Conservation (phyloP, 2,888 invertebrate genomes). For the Campaea margaritaria region DNA sequence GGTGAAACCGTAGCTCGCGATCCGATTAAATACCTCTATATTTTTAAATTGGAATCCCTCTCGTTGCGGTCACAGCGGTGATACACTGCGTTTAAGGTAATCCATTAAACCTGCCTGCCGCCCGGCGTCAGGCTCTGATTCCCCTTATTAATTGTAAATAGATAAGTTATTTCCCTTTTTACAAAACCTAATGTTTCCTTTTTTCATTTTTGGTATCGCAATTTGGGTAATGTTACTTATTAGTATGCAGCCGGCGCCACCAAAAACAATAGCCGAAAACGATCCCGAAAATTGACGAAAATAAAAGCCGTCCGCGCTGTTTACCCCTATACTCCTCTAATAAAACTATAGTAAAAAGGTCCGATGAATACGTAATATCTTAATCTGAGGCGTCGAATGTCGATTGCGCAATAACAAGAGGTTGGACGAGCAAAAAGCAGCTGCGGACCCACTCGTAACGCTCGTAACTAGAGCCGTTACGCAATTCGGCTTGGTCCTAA, state of each 20-base stretch:
- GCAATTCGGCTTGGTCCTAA: slow-evolving; percentile 82
- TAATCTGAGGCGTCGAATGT: slow-evolving; percentile 78
- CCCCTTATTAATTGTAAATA: slow-evolving; percentile 33
- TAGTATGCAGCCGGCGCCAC: slow-evolving; percentile 17
- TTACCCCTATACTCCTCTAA: slow-evolving; percentile 48
- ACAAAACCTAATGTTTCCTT: slow-evolving; percentile 5
- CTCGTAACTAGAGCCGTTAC: slow-evolving; percentile 82
- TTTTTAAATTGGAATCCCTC: slow-evolving; percentile 53
- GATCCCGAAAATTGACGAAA: slow-evolving; percentile 34
- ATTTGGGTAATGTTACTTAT: slow-evolving; percentile 8
- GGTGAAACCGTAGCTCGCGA: slow-evolving; percentile 42
- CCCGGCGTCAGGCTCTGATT: slow-evolving; percentile 43
- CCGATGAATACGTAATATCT: slow-evolving; percentile 77
- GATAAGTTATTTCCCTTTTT: slow-evolving; percentile 2
- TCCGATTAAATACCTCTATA: slow-evolving; percentile 50
- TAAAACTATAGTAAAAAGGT: slow-evolving; percentile 66
- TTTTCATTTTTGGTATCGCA: slow-evolving; percentile 7
- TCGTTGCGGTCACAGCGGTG: slow-evolving; percentile 53
- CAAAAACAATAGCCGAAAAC: slow-evolving; percentile 33
- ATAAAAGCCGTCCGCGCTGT: slow-evolving; percentile 40
- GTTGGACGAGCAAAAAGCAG: slow-evolving; percentile 82
- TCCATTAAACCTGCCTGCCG: slow-evolving; percentile 51
- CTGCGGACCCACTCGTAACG: slow-evolving; percentile 76
- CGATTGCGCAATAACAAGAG: slow-evolving; percentile 81
- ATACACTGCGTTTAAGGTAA: slow-evolving; percentile 58